Evolutionary conservation across 2,797 vertebrate genomes (phyloP), one percentile per base, ranked within the genome.

Genomic region (Cygnus olor): DNA sequence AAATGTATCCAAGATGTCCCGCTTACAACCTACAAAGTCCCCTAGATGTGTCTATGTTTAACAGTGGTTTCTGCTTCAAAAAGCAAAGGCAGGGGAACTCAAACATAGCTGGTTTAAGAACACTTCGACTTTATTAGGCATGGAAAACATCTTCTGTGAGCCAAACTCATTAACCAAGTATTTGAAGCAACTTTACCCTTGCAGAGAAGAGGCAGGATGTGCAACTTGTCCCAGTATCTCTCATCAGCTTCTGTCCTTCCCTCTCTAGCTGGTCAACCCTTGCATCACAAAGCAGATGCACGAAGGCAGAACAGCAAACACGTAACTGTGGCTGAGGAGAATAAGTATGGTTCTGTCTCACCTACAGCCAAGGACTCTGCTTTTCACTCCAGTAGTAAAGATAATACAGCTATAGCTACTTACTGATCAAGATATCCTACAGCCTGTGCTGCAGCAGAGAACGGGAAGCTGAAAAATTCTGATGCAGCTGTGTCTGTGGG

Each of bases 121-220:
- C 44, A 36, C 17, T 82, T 85, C 64, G 72, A 57, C 61, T 87
- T 94, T 11, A 85, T 74, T 85, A 90, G 11, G 11, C 76, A 44
- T 5, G 40, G 34, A 77, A 94, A 93, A 73, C 24, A 81, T 49
- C 60, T 57, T 85, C 51, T 53, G 38, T 45, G 66, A 94, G 91
- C 73, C 88, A 95, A 84, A 60, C 60, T 71, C 72, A 40, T 81
- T 92, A 85, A 86, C 73, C 36, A 63, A 88, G 80, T 28, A 84
- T 64, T 21, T 91, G 88, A 92, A 94, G 28, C 66, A 93, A 76
- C 47, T 60, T 81, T n/a, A 64, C 20, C 32, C 82, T 53, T 80
- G 63, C 64, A 88, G 70, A 80, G 82, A 90, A 90, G 64, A 68
- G 47, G 71, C 36, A 80, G 60, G 25, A 68, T 63, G 51, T 44